A percentile compares a stretch with the other conserved stretches of the same genome.
phyloP scores from a whole-genome alignment of 2,797 vertebrate species.

The Luscinia luscinia region DNA sequence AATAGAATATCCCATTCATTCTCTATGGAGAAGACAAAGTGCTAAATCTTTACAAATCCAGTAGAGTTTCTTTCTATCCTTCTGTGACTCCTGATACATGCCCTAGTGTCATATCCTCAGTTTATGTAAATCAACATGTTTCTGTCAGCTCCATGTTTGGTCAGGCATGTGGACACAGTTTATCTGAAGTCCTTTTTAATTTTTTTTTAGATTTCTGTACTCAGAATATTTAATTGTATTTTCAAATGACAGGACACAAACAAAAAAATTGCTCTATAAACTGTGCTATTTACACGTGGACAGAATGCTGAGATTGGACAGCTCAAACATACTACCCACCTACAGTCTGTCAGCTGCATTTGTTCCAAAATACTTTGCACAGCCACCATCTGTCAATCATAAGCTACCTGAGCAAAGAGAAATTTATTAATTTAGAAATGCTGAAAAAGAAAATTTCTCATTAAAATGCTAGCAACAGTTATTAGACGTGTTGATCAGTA shows the following conservation, averaged over 20 bases:
- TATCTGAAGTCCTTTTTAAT: not conserved
- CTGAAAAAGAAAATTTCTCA: not conserved
- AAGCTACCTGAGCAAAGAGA: not conserved
- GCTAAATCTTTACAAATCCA: not conserved
- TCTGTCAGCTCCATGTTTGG: not conserved
- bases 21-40: not conserved
- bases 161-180: not conserved
- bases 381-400: conserved; percentile 8
- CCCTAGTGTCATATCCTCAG: not conserved
- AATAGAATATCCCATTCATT: not conserved
- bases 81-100: not conserved
- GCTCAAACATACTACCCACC: not conserved
- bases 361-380: conserved; percentile 13
- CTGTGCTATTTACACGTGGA: not conserved
- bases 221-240: not conserved
- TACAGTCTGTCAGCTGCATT: not conserved
- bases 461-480: not conserved
- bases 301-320: not conserved
- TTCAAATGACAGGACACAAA: not conserved
- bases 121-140: not conserved
- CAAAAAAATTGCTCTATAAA: not conserved
- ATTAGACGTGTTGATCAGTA: not conserved
- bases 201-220: not conserved
- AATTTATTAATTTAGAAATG: not conserved
- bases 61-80: not conserved